Percentiles rank a stretch among this genome's conserved stretches.
Evolutionary conservation across 2,888 invertebrate genomes (phyloP).

Genomic region (Drosophila trichaetosa): DNA sequence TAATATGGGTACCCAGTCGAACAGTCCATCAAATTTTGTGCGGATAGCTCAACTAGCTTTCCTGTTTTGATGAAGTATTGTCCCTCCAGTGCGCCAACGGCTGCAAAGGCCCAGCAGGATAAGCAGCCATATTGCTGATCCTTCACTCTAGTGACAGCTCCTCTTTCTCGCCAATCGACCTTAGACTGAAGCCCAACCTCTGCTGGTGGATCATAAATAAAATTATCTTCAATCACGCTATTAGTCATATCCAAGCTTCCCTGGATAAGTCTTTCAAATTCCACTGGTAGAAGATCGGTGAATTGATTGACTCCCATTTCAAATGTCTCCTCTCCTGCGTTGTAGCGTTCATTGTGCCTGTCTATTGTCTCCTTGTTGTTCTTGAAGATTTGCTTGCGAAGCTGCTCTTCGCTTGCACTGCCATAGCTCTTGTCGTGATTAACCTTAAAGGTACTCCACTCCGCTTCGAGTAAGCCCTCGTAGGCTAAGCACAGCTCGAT

Average conservation of each 20-base stretch:
- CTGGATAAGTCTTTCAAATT: slow-evolving; percentile 87
- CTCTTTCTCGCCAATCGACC: too few species aligned
- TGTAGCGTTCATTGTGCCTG: slow-evolving; percentile 91
- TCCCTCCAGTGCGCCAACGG: slow-evolving; percentile 95
- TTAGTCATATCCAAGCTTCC: slow-evolving; percentile 15
- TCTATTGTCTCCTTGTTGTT: slow-evolving; percentile 92
- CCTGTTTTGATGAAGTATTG: slow-evolving; percentile 92
- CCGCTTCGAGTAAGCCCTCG: neutral
- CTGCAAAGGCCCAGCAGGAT: slow-evolving; percentile 96
- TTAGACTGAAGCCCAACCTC: too few species aligned
- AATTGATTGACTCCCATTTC: slow-evolving; percentile 92
- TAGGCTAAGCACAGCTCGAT: slow-evolving; percentile 2
- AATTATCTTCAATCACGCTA: slow-evolving; percentile 1
- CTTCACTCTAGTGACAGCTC: too few species aligned
- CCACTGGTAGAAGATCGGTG: slow-evolving; percentile 93
- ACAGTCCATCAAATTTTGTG: slow-evolving; percentile 91
- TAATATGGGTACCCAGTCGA: slow-evolving; percentile 87
- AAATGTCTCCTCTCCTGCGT: slow-evolving; percentile 88
- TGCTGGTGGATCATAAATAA: too few species aligned
- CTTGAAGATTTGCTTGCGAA: slow-evolving; percentile 94
- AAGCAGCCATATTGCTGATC: too few species aligned
- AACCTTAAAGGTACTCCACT: slow-evolving; percentile 26
- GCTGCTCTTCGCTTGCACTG: slow-evolving; percentile 90
- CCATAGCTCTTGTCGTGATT: slow-evolving; percentile 88
- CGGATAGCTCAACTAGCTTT: slow-evolving; percentile 92